Conservation (phyloP, 2,888 invertebrate species). For the Stegana nigrithorax region DNA sequence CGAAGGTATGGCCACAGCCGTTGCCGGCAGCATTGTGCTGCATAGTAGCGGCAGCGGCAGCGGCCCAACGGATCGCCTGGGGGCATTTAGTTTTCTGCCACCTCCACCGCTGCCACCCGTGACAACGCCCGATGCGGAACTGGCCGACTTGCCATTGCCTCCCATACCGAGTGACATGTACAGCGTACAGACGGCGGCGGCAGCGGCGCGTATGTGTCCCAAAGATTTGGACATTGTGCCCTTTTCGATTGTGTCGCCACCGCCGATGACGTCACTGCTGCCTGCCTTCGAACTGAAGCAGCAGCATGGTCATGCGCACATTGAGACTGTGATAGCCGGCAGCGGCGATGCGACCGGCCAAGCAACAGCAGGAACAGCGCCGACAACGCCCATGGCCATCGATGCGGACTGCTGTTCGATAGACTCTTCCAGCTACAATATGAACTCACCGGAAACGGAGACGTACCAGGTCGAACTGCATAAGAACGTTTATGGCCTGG, state of each 20-base stretch:
- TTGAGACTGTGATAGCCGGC: conserved; percentile 62
- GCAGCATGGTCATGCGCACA: conserved; percentile 42
- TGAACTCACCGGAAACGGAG: conserved; percentile 88
- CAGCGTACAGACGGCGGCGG: conserved; percentile 32
- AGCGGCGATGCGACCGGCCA: conserved; percentile 31
- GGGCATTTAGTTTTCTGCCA: too few relatives aligned
- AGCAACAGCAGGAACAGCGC: conserved; percentile 34
- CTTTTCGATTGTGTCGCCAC: conserved; percentile 63
- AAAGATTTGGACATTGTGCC: conserved; percentile 67
- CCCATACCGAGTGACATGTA: conserved; percentile 63
- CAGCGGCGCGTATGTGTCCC: conserved; percentile 51
- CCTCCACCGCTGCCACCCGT: conserved; percentile 22
- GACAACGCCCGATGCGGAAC: conserved; percentile 58
- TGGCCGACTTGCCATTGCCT: conserved; percentile 66
- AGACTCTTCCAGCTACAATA: conserved; percentile 59
- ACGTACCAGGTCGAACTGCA: conserved; percentile 88
- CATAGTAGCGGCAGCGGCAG: conserved; percentile 12
- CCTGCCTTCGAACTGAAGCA: conserved; percentile 34
- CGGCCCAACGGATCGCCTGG: too few relatives aligned
- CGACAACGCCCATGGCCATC: conserved; percentile 35
- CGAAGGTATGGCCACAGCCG: conserved; percentile 13
- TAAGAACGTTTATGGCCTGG: conserved; percentile 92
- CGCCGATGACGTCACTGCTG: conserved; percentile 42
- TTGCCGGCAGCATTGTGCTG: conserved; percentile 10
- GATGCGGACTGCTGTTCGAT: conserved; percentile 51